phyloP scores from a whole-genome alignment of 2,797 vertebrate genomes.

The Salmo trutta region DNA sequence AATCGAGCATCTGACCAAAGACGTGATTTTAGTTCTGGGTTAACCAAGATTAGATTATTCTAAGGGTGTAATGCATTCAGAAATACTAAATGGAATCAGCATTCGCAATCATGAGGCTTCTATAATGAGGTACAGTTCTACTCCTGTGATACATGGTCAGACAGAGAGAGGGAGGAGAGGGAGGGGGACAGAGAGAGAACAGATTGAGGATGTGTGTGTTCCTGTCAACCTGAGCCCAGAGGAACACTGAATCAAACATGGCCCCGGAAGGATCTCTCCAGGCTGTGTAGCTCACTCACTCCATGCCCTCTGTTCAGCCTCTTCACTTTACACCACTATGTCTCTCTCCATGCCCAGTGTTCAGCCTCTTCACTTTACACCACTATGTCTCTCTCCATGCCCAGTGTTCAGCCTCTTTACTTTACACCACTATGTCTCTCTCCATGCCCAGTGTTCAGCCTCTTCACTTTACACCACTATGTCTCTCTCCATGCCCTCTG shows the following conservation, averaged over 20 bases:
- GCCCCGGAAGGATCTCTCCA: conserved; percentile 16
- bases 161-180: background rate
- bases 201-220: conserved; percentile 7
- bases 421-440: background rate
- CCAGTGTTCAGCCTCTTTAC: background rate
- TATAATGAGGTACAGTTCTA: background rate
- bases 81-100: background rate
- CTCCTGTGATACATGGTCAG: background rate
- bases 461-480: background rate
- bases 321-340: background rate
- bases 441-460: background rate
- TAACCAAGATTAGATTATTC: background rate
- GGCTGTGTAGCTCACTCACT: background rate
- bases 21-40: too few species aligned
- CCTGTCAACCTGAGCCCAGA: conserved; percentile 29
- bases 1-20: too few species aligned
- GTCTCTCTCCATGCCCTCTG: too few species aligned
- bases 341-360: too few species aligned
- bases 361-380: background rate
- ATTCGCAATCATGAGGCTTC: background rate
- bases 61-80: background rate
- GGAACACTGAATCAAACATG: conserved; percentile 49
- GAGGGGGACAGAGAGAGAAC: background rate
- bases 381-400: too few species aligned
- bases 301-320: background rate